Base-by-base conservation (phyloP, 2,113 vertebrate species). In the Phasianus colchicus region DNA sequence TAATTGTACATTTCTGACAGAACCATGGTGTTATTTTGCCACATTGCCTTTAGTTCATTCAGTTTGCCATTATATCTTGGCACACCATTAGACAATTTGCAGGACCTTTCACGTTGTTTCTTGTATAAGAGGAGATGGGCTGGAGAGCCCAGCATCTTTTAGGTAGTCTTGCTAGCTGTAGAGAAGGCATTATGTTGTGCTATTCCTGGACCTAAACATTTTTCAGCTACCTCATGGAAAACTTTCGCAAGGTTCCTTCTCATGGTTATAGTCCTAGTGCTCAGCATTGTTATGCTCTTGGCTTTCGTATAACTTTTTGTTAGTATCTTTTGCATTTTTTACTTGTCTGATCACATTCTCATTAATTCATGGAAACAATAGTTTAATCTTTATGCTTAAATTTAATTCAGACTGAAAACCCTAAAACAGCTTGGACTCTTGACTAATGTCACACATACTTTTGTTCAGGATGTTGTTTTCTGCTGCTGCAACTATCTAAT, bases 331-430 rank as follows among this genome's bases (percentile, higher is more conserved):
- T 72, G 8, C 64, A 36, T 57, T 93, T 92, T 77, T 86, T 15
- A 13, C 36, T 71, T 90, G 57, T 86, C 91, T 61, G 21, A 12
- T 69, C 48, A 69, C 11, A 86, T 92, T 27, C 82, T 73, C 78
- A 74, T 89, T 75, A 61, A 29, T 43, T 25, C 18, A 36, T n/a
- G 40, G 50, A 77, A 72, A 48, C 20, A 85, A 69, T 57, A 92
- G 14, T 9, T 58, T 27, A 13, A 42, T 22, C 15, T 83, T 32
- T 55, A 17, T 38, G 29, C 45, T 60, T 94, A 83, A 83, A 86
- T 71, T 88, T 27, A 73, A 38, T 90, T 73, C 50, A 88, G 67
- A 86, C 11, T 38, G 42, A 94, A 95, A 95, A 89, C 7, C 3
- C 20, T 74, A 30, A 83, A 43, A 2, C 36, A 92, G 34, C 34